Percentiles rank a stretch among this genome's conserved stretches.
Evolutionary conservation across 2,888 invertebrate species (phyloP).

Genomic region (Mermis nigrescens): DNA sequence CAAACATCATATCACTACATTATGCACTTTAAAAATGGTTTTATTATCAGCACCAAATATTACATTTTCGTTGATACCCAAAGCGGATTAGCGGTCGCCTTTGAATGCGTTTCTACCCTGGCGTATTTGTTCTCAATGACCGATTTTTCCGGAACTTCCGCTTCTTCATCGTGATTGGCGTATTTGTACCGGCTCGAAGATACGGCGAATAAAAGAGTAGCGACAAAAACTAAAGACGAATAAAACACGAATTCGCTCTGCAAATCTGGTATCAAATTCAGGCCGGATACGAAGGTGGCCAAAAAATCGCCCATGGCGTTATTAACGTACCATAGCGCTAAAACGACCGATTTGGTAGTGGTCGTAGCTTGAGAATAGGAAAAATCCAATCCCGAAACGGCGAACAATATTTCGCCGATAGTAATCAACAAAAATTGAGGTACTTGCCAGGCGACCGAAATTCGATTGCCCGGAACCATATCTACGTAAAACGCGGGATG

Average conservation of each 20-base stretch:
- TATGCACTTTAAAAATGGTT: too few species aligned
- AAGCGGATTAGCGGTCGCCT: too few species aligned
- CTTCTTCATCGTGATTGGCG: not conserved
- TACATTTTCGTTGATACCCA: too few species aligned
- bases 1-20: too few species aligned
- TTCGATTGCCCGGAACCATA: not conserved
- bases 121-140: too few species aligned
- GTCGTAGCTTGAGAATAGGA: slow-evolving; percentile 47
- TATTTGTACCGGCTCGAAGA: not conserved
- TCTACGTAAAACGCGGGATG: too few species aligned
- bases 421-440: slow-evolving; percentile 38
- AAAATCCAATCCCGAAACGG: slow-evolving; percentile 38
- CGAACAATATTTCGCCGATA: slow-evolving; percentile 37
- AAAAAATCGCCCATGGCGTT: not conserved
- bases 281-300: not conserved
- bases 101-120: too few species aligned
- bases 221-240: slow-evolving; percentile 23
- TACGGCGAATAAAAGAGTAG: slow-evolving; percentile 20
- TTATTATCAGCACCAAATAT: too few species aligned
- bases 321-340: not conserved
- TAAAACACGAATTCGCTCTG: slow-evolving; percentile 13
- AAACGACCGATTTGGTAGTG: slow-evolving; percentile 75
- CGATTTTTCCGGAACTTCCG: too few species aligned
- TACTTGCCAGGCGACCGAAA: slow-evolving; percentile 15
- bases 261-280: not conserved